These are phyloP conservation scores for Tenodera sinensis DNA, from an alignment of 2,888 invertebrate genomes.

Conservation along the genomic window DNA sequence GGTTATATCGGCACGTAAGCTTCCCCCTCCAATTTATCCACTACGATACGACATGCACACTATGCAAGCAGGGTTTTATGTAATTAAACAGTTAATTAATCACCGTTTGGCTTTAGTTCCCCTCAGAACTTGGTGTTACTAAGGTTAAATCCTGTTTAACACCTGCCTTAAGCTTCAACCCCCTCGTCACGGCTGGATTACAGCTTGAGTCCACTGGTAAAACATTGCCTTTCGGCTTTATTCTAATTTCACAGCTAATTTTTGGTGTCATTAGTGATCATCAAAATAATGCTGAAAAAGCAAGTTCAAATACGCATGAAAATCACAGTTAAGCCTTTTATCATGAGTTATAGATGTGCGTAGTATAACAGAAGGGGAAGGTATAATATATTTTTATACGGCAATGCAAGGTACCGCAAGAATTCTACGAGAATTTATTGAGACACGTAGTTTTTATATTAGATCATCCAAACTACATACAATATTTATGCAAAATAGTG, in stretches of 20 bases:
- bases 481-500: too few relatives aligned
- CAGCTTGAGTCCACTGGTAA: neutral
- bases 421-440: too few relatives aligned
- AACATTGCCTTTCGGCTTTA: neutral
- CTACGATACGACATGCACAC: neutral
- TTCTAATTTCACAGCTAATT: neutral
- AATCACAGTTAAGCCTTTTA: too few relatives aligned
- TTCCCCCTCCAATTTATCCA: neutral
- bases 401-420: too few relatives aligned
- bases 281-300: neutral
- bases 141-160: neutral
- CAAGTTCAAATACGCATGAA: too few relatives aligned
- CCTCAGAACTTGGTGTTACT: neutral
- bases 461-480: too few relatives aligned
- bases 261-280: neutral
- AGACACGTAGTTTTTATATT: too few relatives aligned
- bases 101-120: neutral
- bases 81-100: neutral
- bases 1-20: neutral
- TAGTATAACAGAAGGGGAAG: too few relatives aligned
- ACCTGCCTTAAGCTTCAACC: neutral
- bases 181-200: neutral
- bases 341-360: too few relatives aligned
- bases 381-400: too few relatives aligned
- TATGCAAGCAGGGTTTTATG: neutral